These are phyloP conservation scores for Tenualosa ilisha DNA, from an alignment of 2,797 vertebrate species.

Conservation along the genomic window DNA sequence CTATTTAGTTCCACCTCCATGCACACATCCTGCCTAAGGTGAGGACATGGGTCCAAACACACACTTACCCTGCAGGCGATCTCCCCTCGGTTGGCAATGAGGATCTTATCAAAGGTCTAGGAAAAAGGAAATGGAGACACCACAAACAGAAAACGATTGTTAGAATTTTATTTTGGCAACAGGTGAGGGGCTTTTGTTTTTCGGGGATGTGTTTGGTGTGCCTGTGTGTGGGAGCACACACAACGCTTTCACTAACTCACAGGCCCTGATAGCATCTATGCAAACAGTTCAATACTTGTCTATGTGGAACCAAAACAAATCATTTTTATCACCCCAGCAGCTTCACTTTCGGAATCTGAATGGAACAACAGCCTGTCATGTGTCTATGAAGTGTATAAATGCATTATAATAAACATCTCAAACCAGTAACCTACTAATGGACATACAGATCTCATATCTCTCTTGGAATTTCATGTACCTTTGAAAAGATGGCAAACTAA, in stretches of 20 bases:
- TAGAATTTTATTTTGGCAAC: constrained; percentile 44
- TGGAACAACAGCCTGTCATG: too few species aligned
- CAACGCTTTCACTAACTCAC: constrained; percentile 1
- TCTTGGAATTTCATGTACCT: too few species aligned
- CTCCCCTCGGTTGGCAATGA: constrained; percentile 98
- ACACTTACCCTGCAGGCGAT: constrained; percentile 94
- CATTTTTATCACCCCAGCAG: too few species aligned
- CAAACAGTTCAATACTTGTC: too few species aligned
- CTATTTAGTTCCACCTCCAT: background rate
- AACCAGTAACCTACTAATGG: too few species aligned
- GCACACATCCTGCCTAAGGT: background rate
- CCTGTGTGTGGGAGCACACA: background rate
- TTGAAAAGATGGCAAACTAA: too few species aligned
- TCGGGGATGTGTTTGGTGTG: constrained; percentile 9
- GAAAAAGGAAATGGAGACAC: constrained; percentile 49
- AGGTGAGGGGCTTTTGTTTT: constrained; percentile 29
- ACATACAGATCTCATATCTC: too few species aligned
- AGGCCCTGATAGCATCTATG: too few species aligned
- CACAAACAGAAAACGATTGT: constrained; percentile 28
- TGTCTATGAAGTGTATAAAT: too few species aligned
- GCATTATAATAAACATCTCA: too few species aligned
- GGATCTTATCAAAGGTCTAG: constrained; percentile 96
- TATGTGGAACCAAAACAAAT: too few species aligned
- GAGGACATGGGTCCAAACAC: background rate
- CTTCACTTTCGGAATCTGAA: too few species aligned